A percentile compares a stretch with the other conserved stretches of the same genome.
Evolutionary conservation across 2,888 invertebrate genomes (phyloP).

Genomic region (Malachius bipustulatus): DNA sequence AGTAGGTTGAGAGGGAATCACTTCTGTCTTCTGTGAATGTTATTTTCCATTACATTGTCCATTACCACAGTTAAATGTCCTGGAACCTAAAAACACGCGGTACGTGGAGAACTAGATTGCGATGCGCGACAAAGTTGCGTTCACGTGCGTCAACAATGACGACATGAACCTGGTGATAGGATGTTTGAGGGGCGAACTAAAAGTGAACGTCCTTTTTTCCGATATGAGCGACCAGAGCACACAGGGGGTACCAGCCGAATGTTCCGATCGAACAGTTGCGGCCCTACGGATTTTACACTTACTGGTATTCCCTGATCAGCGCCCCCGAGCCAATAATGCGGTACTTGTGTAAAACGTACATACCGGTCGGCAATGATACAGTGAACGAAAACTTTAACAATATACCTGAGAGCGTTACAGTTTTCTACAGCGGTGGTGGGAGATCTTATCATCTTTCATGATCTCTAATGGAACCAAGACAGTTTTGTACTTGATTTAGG

Average conservation of each 20-base stretch:
- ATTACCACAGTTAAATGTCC: constrained; percentile 45
- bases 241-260: constrained; percentile 33
- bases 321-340: constrained; percentile 59
- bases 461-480: too few relatives aligned
- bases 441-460: too few relatives aligned
- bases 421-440: too few relatives aligned
- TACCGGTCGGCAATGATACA: constrained; percentile 55
- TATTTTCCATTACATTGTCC: too few relatives aligned
- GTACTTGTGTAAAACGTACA: constrained; percentile 56
- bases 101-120: constrained; percentile 67
- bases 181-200: constrained; percentile 44
- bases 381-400: constrained; percentile 47
- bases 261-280: constrained; percentile 43
- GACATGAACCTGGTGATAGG: constrained; percentile 68
- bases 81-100: constrained; percentile 52
- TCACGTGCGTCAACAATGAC: constrained; percentile 65
- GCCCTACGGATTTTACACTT: constrained; percentile 56
- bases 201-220: constrained; percentile 53
- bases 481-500: too few relatives aligned
- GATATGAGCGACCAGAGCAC: constrained; percentile 23
- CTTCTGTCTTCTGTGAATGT: too few relatives aligned
- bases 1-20: too few relatives aligned
- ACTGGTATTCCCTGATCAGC: constrained; percentile 52
- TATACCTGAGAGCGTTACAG: constrained; percentile 45
- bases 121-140: constrained; percentile 64